Conservation (phyloP, 2,888 invertebrate genomes). For the Drosophila prostipennis region DNA sequence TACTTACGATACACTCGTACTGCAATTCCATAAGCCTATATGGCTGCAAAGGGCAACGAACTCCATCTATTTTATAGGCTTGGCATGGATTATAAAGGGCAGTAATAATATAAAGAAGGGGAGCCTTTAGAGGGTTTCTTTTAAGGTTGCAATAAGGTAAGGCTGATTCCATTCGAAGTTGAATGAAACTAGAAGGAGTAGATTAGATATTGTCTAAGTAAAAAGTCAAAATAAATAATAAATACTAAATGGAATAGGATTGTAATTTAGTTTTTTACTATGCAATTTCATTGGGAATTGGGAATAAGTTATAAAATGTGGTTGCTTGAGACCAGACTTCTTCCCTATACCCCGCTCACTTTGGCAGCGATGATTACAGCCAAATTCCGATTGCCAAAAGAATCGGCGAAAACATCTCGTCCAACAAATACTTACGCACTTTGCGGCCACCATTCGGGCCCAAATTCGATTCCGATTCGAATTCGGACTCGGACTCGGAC, state of each 20-base stretch:
- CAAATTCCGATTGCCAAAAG: conserved; percentile 43
- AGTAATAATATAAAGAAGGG: neutral
- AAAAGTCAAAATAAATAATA: too few relatives aligned
- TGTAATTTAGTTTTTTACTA: neutral
- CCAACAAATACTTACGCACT: conserved; percentile 50
- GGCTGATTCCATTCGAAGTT: neutral
- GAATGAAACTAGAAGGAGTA: too few relatives aligned
- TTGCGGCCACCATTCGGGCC: conserved; percentile 20
- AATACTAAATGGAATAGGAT: too few relatives aligned
- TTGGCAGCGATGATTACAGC: conserved; percentile 28
- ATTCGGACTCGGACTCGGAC: conserved; percentile 20
- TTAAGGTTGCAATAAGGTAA: neutral
- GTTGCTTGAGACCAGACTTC: neutral
- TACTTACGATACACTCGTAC: conserved; percentile 5
- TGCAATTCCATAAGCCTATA: conserved; percentile 13
- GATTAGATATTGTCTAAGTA: too few relatives aligned
- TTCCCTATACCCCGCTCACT: conserved; percentile 5
- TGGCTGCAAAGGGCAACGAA: conserved; percentile 36
- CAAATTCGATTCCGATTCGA: conserved; percentile 25
- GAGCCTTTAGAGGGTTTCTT: neutral
- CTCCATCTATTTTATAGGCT: conserved; percentile 17
- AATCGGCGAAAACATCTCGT: conserved; percentile 44
- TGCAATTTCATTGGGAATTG: neutral
- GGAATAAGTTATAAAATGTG: neutral
- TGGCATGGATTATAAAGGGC: neutral